Conservation (phyloP, 37 sponge, comb jelly and placozoan genomes). For the Halisarca cf. caerulea region DNA sequence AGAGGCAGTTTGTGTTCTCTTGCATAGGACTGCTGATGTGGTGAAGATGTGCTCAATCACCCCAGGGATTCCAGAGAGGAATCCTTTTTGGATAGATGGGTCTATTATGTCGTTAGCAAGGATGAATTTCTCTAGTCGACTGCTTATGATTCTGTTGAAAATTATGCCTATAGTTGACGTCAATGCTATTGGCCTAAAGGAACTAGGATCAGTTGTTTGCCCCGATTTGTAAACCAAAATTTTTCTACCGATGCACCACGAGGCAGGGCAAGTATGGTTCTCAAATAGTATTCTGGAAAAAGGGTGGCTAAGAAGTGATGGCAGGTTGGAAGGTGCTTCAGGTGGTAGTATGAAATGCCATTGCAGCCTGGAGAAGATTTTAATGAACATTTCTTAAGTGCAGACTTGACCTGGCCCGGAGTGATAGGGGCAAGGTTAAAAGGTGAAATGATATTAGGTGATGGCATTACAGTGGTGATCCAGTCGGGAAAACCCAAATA, state of each 20-base stretch:
- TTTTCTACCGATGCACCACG: conserved; percentile 29
- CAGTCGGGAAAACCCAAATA: too few relatives aligned
- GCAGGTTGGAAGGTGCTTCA: conserved; percentile 30
- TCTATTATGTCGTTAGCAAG: not conserved
- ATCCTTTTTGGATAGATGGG: conserved; percentile 24
- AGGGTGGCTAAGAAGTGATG: conserved; percentile 48
- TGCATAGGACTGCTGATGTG: conserved; percentile 30
- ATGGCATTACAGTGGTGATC: not conserved
- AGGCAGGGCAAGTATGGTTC: conserved; percentile 25
- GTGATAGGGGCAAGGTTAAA: conserved; percentile 25
- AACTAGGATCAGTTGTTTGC: not conserved
- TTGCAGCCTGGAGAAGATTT: conserved; percentile 46
- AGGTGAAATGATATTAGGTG: not conserved
- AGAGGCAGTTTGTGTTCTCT: conserved; percentile 23
- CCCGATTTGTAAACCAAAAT: not conserved
- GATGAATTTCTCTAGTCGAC: conserved; percentile 14
- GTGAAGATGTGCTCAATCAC: conserved; percentile 44
- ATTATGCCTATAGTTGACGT: not conserved
- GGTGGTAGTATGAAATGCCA: conserved; percentile 41
- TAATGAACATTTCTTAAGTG: conserved; percentile 19
- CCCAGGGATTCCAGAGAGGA: conserved; percentile 9
- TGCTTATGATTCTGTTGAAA: conserved; percentile 25
- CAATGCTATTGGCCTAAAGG: conserved; percentile 4
- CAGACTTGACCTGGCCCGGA: conserved; percentile 10
- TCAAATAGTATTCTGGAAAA: conserved; percentile 43